Conservation (phyloP, 2,113 vertebrate species). For the Cheirogaleus medius region DNA sequence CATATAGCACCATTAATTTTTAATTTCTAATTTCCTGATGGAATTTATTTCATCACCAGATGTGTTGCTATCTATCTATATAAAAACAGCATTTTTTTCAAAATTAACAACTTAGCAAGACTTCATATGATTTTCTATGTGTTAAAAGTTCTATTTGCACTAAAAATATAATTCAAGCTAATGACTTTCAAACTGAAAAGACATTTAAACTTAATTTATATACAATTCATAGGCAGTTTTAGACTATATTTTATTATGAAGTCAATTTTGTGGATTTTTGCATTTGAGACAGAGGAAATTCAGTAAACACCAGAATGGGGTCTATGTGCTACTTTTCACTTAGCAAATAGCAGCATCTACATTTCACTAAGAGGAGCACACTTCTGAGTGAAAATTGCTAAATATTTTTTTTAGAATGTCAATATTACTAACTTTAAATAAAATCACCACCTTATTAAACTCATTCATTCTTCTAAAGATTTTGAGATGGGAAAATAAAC, state of each 20-base stretch:
- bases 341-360: slow-evolving; percentile 44
- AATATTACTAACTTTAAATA: slow-evolving; percentile 77
- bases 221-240: not conserved
- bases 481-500: slow-evolving; percentile 55
- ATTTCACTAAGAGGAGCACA: not conserved
- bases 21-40: not conserved
- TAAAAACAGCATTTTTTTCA: not conserved
- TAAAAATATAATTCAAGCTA: not conserved
- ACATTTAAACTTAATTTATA: not conserved
- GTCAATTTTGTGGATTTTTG: not conserved
- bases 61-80: not conserved
- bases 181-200: not conserved
- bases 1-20: not conserved
- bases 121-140: not conserved
- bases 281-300: not conserved
- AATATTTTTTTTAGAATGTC: slow-evolving; percentile 65
- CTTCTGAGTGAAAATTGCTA: slow-evolving; percentile 57
- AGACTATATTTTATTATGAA: not conserved
- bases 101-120: not conserved
- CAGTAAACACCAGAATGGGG: not conserved
- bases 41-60: not conserved
- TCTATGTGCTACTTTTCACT: not conserved
- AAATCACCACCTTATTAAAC: slow-evolving; percentile 73
- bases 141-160: not conserved
- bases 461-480: slow-evolving; percentile 67